A percentile compares a stretch with the other conserved stretches of the same genome.
phyloP scores from a whole-genome alignment of 2,113 vertebrate species.

The Australoheros scitulus region DNA sequence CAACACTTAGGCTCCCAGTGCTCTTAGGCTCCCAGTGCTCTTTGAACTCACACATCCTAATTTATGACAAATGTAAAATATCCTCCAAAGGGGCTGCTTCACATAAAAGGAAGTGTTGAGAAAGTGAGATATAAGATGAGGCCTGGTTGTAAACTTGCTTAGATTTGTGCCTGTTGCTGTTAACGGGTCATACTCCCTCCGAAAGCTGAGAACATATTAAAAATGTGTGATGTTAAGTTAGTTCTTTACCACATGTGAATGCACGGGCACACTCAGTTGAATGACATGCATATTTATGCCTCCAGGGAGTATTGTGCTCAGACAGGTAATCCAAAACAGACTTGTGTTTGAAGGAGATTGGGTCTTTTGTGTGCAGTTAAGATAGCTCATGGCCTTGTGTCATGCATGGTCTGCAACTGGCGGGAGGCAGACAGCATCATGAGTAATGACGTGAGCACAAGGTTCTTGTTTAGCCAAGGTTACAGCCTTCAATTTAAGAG shows the following conservation, averaged over 20 bases:
- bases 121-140: background rate
- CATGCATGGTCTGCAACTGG: slow-evolving; percentile 1
- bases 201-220: background rate
- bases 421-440: slow-evolving; percentile 15
- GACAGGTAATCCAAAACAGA: slow-evolving; percentile 42
- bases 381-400: slow-evolving; percentile 20
- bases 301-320: slow-evolving; percentile 3
- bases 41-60: slow-evolving; percentile 43
- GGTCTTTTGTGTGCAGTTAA: slow-evolving; percentile 3
- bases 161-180: slow-evolving; percentile 7
- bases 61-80: slow-evolving; percentile 38
- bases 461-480: slow-evolving; percentile 54
- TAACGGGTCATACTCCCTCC: background rate
- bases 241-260: background rate
- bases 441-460: slow-evolving; percentile 21
- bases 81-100: background rate
- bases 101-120: background rate
- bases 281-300: background rate
- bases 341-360: background rate
- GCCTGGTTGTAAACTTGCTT: slow-evolving; percentile 15
- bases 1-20: background rate
- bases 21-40: slow-evolving; percentile 18
- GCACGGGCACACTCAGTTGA: background rate
- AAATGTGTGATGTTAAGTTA: background rate
- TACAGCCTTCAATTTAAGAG: slow-evolving; percentile 39